phyloP scores from a whole-genome alignment of 2,113 vertebrate species.

The Notothenia coriiceps region DNA sequence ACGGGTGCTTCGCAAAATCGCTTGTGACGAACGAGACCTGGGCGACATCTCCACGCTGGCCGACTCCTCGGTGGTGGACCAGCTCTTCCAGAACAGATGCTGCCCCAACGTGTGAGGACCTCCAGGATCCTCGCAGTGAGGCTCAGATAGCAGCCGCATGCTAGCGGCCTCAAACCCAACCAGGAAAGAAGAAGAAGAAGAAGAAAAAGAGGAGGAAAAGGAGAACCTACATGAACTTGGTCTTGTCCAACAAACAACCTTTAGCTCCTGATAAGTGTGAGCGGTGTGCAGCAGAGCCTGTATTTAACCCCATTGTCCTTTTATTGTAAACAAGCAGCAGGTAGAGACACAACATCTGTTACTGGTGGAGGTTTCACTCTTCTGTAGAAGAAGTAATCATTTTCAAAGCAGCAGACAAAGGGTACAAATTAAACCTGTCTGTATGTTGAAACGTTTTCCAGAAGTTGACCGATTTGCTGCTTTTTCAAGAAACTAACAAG shows the following conservation, averaged over 20 bases:
- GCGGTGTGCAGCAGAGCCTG: background rate
- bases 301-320: conserved; percentile 13
- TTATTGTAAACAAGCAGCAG: background rate
- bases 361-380: background rate
- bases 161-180: background rate
- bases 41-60: conserved; percentile 94
- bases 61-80: conserved; percentile 89
- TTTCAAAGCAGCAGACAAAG: background rate
- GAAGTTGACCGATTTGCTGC: background rate
- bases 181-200: background rate
- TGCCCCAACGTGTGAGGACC: conserved; percentile 81
- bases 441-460: background rate
- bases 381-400: background rate
- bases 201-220: background rate
- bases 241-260: conserved; percentile 41
- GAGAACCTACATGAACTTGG: background rate
- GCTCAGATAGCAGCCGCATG: background rate
- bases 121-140: background rate
- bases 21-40: conserved; percentile 90
- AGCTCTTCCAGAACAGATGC: conserved; percentile 92
- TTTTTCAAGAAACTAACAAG: background rate
- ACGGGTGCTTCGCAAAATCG: conserved; percentile 92
- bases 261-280: conserved; percentile 32
- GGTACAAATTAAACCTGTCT: background rate
- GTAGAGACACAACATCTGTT: background rate